These are phyloP conservation scores for Channa striata DNA, from an alignment of 2,797 vertebrate genomes.

Conservation along the genomic window DNA sequence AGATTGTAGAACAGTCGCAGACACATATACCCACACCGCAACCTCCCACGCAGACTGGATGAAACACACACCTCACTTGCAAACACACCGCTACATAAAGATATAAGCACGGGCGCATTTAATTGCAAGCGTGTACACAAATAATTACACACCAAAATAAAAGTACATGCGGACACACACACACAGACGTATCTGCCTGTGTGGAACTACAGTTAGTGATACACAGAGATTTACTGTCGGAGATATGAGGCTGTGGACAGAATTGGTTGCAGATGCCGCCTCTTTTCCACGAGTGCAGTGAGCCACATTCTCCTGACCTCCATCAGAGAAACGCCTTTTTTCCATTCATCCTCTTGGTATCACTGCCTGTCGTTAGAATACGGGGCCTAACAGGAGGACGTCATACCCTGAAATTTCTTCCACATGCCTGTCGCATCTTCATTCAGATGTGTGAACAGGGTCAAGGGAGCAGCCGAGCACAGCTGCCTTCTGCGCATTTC, in stretches of 20 bases:
- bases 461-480: conserved; percentile 43
- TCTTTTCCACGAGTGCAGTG: conserved; percentile 49
- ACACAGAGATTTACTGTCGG: conserved; percentile 47
- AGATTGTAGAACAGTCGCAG: conserved; percentile 59
- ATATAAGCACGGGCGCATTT: conserved; percentile 31
- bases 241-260: conserved; percentile 39
- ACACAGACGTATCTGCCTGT: conserved; percentile 13
- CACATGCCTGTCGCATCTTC: conserved; percentile 66
- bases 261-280: conserved; percentile 70
- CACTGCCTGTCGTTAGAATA: conserved; percentile 43
- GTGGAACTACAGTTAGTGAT: conserved; percentile 36
- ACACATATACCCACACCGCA: conserved; percentile 40
- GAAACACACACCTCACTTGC: conserved; percentile 11
- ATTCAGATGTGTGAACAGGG: conserved; percentile 62
- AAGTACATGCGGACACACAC: conserved; percentile 9
- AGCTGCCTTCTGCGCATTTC: conserved; percentile 43
- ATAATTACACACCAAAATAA: conserved; percentile 29
- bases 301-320: conserved; percentile 55
- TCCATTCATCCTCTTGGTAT: conserved; percentile 61
- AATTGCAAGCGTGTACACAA: conserved; percentile 8
- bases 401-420: conserved; percentile 63
- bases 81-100: conserved; percentile 23
- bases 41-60: conserved; percentile 22
- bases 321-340: conserved; percentile 48
- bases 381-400: conserved; percentile 42